Percentiles rank a stretch among this genome's conserved stretches.
Conservation (phyloP, 2,888 invertebrate species). For the Syrphus vitripennis region DNA sequence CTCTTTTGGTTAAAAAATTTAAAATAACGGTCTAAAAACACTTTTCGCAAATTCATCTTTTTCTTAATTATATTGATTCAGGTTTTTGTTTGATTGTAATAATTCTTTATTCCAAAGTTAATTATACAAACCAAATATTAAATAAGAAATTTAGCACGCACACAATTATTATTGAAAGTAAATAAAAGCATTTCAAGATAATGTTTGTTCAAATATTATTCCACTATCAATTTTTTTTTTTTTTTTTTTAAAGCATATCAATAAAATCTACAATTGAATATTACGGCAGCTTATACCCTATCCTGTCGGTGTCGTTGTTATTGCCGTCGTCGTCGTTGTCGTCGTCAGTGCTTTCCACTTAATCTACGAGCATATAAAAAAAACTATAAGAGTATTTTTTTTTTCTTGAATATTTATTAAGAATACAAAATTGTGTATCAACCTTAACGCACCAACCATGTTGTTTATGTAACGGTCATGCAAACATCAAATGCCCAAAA, state of each 20-base stretch:
- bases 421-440: neutral
- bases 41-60: neutral
- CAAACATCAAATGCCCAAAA: conserved; percentile 9
- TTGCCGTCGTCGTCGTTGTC: too few species aligned
- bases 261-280: neutral
- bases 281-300: neutral
- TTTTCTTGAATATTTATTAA: neutral
- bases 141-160: neutral
- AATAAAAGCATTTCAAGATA: neutral
- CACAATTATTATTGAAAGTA: neutral
- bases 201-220: neutral
- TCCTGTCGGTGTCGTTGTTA: neutral
- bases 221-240: neutral
- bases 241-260: neutral
- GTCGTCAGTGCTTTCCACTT: neutral
- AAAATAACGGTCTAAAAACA: neutral
- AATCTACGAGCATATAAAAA: neutral
- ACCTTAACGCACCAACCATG: neutral
- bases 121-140: neutral
- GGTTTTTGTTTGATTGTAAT: neutral
- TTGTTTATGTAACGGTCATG: conserved; percentile 26
- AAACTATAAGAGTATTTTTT: neutral
- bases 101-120: neutral
- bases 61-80: neutral
- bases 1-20: neutral